Conservation (phyloP, 2,888 invertebrate species). For the Apotomis betuletana region DNA sequence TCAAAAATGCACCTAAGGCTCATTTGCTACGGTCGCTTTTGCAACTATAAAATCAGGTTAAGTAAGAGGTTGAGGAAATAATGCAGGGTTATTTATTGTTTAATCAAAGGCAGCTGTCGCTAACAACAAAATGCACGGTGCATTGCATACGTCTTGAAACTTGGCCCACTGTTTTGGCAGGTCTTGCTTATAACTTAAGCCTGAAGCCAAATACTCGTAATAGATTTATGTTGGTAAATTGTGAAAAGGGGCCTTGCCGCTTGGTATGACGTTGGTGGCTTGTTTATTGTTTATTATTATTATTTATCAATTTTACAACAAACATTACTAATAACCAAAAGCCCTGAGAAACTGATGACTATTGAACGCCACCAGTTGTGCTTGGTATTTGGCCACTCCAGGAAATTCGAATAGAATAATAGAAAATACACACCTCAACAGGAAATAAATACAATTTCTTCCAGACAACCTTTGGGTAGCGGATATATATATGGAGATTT, state of each 20-base stretch:
- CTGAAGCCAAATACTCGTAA: neutral
- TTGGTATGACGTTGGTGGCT: no score
- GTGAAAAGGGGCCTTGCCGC: neutral
- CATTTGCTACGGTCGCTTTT: neutral
- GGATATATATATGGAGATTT: no score
- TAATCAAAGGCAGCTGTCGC: slow-evolving; percentile 31
- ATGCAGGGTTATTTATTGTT: slow-evolving; percentile 11
- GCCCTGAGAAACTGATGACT: no score
- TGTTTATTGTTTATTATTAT: no score
- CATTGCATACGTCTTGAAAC: neutral
- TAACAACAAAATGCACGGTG: slow-evolving; percentile 14
- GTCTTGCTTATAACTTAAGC: neutral
- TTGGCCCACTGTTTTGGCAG: neutral
- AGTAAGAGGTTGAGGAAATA: neutral
- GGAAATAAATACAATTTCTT: no score
- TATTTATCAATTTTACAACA: no score
- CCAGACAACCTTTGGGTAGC: no score
- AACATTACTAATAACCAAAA: no score
- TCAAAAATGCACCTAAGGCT: neutral
- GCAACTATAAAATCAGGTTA: neutral
- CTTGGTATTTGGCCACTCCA: no score
- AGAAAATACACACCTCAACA: no score
- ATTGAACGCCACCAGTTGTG: no score
- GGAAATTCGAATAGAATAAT: no score
- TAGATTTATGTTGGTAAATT: neutral